phyloP scores from a whole-genome alignment of 2,113 vertebrate genomes.

The Ctenodactylus gundi region DNA sequence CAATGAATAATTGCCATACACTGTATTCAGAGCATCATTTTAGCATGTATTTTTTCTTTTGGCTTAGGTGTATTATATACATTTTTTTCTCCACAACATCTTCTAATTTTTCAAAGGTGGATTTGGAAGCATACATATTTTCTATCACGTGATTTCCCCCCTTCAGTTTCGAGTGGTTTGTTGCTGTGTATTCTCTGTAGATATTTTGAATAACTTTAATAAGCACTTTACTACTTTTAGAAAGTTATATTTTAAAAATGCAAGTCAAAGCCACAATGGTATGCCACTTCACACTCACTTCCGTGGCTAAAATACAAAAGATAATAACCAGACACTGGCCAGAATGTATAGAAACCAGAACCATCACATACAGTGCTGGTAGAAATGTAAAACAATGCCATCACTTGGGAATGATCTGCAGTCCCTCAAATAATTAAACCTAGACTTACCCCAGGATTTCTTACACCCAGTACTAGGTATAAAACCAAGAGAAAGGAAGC shows the following conservation, averaged over 20 bases:
- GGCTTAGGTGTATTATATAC: not conserved
- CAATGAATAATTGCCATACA: not conserved
- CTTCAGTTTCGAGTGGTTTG: not conserved
- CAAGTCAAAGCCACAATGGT: not conserved
- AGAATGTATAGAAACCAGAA: not conserved
- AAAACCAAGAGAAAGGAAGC: not conserved
- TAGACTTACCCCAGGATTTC: not conserved
- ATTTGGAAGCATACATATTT: not conserved
- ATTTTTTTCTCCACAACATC: not conserved
- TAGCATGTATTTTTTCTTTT: not conserved
- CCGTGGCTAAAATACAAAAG: not conserved
- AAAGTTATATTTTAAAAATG: not conserved
- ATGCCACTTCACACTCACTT: not conserved
- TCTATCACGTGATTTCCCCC: not conserved
- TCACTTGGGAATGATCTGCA: not conserved
- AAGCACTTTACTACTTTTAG: not conserved
- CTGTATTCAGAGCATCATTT: not conserved
- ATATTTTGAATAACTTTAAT: slow-evolving; percentile 17
- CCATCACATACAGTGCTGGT: not conserved
- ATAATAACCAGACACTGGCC: not conserved
- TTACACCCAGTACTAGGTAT: not conserved
- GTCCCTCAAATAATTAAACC: not conserved
- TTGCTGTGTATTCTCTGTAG: not conserved
- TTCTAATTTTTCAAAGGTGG: not conserved
- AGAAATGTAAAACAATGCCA: not conserved